Percentiles rank a stretch among this genome's conserved stretches.
Conservation (phyloP, 2,113 vertebrate genomes). For the Tinamus guttatus region DNA sequence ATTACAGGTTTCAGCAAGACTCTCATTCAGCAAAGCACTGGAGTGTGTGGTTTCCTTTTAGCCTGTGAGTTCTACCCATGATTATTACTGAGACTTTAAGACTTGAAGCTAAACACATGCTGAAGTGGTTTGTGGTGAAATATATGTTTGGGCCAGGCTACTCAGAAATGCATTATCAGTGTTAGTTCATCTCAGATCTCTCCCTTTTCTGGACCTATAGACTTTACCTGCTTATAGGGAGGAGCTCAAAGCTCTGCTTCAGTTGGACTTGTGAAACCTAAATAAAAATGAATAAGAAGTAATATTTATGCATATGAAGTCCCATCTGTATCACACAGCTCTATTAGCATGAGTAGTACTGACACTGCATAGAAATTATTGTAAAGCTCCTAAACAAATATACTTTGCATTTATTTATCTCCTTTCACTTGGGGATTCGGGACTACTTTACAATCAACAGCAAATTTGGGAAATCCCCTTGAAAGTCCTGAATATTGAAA, state of each 20-base stretch:
- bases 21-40: background rate
- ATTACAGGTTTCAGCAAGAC: background rate
- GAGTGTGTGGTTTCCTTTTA: background rate
- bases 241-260: background rate
- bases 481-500: background rate
- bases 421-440: background rate
- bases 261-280: background rate
- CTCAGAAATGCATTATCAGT: background rate
- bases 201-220: background rate
- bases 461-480: background rate
- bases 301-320: background rate
- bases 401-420: background rate
- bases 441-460: background rate
- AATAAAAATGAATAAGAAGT: slow-evolving; percentile 8
- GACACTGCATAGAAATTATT: background rate
- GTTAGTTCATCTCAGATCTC: background rate
- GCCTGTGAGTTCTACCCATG: background rate
- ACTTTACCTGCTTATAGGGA: background rate
- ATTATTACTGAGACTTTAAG: background rate
- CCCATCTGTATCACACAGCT: background rate
- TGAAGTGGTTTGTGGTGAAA: background rate
- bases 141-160: background rate
- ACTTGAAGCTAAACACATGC: background rate
- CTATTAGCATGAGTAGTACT: background rate
- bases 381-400: background rate